phyloP scores from a whole-genome alignment of 2,113 vertebrate genomes.

The Ranitomeya variabilis region DNA sequence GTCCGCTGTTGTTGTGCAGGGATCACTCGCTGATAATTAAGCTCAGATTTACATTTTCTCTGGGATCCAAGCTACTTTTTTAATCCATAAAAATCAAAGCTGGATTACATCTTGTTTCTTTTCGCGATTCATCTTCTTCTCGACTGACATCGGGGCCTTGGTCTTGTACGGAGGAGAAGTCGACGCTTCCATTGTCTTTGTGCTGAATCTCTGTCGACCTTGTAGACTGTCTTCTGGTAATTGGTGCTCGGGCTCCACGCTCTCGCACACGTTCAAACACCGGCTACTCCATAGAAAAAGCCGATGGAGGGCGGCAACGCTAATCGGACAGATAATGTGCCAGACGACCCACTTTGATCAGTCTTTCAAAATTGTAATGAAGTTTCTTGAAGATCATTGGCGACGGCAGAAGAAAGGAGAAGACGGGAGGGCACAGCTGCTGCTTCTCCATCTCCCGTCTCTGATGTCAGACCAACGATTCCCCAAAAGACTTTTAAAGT shows the following conservation, averaged over 20 bases:
- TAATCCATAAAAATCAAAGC: background rate
- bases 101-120: background rate
- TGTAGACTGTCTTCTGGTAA: constrained; percentile 22
- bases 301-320: background rate
- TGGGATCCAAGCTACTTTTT: background rate
- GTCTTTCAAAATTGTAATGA: constrained; percentile 14
- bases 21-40: background rate
- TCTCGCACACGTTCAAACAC: background rate
- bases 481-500: background rate
- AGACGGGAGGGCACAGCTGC: background rate
- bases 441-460: too few species aligned
- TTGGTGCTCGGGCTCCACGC: background rate
- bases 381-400: background rate
- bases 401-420: background rate
- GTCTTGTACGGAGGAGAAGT: background rate
- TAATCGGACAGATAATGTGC: constrained; percentile 7
- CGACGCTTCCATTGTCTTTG: constrained; percentile 7
- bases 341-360: constrained; percentile 34
- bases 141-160: background rate
- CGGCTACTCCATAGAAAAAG: background rate
- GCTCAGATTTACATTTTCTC: background rate
- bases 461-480: background rate
- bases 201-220: constrained; percentile 13
- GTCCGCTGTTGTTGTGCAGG: background rate
- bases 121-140: background rate